Evolutionary conservation across 2,113 vertebrate species (phyloP).

Genomic region (Ptychochromis oligacanthus): DNA sequence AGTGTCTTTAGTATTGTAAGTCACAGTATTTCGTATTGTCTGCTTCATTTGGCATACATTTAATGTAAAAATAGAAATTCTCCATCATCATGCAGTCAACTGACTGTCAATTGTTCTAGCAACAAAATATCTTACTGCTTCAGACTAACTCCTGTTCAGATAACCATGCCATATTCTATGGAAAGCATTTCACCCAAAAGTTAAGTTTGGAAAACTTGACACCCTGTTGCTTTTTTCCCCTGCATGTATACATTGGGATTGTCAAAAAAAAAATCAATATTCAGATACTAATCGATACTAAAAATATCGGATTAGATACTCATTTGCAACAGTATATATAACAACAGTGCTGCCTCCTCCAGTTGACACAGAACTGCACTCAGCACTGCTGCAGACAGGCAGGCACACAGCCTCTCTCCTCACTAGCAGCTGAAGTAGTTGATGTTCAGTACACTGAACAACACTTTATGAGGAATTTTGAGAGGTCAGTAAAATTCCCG

Average conservation of each 20-base stretch:
- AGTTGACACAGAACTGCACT: no score
- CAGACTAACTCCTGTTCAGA: fast-evolving
- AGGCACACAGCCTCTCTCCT: no score
- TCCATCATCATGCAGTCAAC: not conserved
- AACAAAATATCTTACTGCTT: not conserved
- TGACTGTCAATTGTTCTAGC: not conserved
- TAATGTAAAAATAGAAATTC: fast-evolving
- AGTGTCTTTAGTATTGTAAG: not conserved
- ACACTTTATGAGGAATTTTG: no score
- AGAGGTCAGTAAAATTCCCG: no score
- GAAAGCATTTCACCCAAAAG: not conserved
- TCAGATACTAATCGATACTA: no score
- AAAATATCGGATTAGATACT: no score
- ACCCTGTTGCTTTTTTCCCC: not conserved
- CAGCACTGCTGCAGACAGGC: no score
- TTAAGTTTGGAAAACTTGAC: not conserved
- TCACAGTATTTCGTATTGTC: not conserved
- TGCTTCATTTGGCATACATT: not conserved
- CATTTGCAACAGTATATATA: no score
- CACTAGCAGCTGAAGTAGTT: no score
- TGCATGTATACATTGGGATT: not conserved
- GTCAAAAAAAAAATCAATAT: no score
- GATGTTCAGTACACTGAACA: no score
- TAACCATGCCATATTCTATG: not conserved
- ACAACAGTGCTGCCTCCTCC: no score